phyloP scores from a whole-genome alignment of 2,113 vertebrate species.

The Tachuris rubrigastra region DNA sequence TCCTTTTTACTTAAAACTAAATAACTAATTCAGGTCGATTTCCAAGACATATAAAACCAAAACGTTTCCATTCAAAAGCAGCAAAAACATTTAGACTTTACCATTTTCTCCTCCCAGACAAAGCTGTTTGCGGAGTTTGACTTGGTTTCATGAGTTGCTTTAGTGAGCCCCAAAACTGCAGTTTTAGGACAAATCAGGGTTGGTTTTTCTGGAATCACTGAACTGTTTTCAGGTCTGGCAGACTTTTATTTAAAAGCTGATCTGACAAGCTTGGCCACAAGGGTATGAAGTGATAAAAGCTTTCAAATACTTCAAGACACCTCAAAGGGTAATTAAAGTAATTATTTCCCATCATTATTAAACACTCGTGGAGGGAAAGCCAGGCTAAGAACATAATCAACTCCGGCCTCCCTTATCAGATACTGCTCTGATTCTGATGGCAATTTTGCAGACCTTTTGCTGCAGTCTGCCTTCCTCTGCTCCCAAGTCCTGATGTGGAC shows the following conservation, averaged over 20 bases:
- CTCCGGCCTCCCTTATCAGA: neutral
- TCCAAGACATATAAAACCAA: neutral
- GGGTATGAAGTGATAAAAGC: neutral
- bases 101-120: neutral
- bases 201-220: neutral
- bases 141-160: neutral
- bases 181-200: neutral
- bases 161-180: neutral
- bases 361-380: neutral
- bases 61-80: neutral
- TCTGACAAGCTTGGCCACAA: neutral
- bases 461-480: neutral
- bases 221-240: neutral
- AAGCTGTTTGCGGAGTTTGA: neutral
- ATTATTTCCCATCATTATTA: neutral
- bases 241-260: neutral
- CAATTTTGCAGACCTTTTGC: neutral
- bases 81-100: neutral
- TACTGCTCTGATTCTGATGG: rapidly evolving
- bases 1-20: neutral
- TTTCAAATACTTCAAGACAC: neutral
- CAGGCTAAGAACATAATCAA: neutral
- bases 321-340: neutral
- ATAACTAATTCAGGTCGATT: neutral
- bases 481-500: rapidly evolving